Percentiles rank a stretch among this genome's conserved stretches.
Evolutionary conservation across 1,140 invertebrate genomes (phyloP).

Genomic region (Sitodiplosis mosellana): DNA sequence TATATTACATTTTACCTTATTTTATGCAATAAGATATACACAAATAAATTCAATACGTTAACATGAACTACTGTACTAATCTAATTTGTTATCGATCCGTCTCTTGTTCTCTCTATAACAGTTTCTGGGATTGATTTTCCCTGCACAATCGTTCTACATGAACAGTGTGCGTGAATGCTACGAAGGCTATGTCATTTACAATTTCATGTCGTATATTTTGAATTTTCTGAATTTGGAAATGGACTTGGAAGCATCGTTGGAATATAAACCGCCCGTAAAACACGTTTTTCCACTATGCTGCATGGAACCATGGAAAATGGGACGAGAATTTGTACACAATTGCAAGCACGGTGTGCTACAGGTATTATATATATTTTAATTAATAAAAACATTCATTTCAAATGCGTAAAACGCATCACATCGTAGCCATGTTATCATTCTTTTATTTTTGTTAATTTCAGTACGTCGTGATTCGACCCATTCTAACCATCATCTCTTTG

Average conservation of each 20-base stretch:
- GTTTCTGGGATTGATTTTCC: constrained; percentile 71
- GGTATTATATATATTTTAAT: no score
- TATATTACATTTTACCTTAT: no score
- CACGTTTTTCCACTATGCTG: constrained; percentile 75
- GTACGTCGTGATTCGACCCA: constrained; percentile 75
- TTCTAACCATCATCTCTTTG: constrained; percentile 79
- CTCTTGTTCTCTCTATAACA: constrained; percentile 27
- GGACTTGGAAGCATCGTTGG: constrained; percentile 61
- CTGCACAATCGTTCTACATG: constrained; percentile 72
- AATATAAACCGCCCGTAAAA: constrained; percentile 65
- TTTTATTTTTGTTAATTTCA: no score
- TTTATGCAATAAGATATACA: no score
- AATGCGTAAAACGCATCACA: no score
- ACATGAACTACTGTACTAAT: no score
- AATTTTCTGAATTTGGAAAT: constrained; percentile 74
- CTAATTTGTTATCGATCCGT: constrained; percentile 3
- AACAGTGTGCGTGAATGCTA: constrained; percentile 89
- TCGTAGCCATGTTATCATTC: no score
- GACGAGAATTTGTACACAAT: constrained; percentile 77
- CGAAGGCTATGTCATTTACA: constrained; percentile 93
- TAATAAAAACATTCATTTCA: no score
- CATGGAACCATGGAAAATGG: constrained; percentile 73
- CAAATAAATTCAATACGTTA: no score
- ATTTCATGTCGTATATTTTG: constrained; percentile 89
- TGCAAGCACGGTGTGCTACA: constrained; percentile 92